A percentile compares a stretch with the other conserved stretches of the same genome.
Conservation (phyloP, 2,797 vertebrate genomes). For the Kryptopterus vitreolus region DNA sequence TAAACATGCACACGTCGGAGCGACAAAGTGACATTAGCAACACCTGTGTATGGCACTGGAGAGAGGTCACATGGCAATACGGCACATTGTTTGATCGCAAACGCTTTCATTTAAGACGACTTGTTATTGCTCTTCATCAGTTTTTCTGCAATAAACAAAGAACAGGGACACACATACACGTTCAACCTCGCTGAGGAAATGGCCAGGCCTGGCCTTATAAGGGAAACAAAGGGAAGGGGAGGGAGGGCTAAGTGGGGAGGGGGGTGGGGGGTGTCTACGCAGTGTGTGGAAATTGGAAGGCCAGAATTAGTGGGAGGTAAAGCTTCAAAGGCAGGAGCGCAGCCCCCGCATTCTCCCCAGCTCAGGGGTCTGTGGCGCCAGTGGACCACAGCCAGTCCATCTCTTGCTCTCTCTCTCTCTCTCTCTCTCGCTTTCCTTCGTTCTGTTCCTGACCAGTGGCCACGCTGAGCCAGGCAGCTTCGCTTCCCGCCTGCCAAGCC, state of each 20-base stretch:
- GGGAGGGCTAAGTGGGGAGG: slow-evolving; percentile 57
- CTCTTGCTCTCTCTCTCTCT: slow-evolving; percentile 68
- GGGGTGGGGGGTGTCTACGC: slow-evolving; percentile 69
- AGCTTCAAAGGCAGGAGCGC: slow-evolving; percentile 84
- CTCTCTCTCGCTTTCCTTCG: slow-evolving; percentile 66
- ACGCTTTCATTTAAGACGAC: slow-evolving; percentile 3
- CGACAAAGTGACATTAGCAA: neutral
- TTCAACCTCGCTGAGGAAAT: slow-evolving; percentile 78
- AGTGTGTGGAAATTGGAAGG: slow-evolving; percentile 86
- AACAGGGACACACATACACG: slow-evolving; percentile 54
- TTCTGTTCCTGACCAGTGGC: slow-evolving; percentile 53
- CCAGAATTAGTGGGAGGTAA: slow-evolving; percentile 87
- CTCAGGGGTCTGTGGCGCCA: slow-evolving; percentile 82
- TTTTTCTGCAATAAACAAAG: slow-evolving; percentile 35
- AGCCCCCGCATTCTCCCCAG: slow-evolving; percentile 83
- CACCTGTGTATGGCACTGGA: slow-evolving; percentile 1
- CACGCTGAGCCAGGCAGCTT: slow-evolving; percentile 54
- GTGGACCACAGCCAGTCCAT: slow-evolving; percentile 77
- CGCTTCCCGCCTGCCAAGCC: slow-evolving; percentile 55
- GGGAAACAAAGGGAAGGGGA: slow-evolving; percentile 81
- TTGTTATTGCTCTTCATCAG: slow-evolving; percentile 37
- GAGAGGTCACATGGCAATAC: neutral
- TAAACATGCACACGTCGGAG: neutral
- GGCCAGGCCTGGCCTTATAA: slow-evolving; percentile 82
- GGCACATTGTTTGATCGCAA: neutral